Base-by-base conservation (phyloP, 2,888 invertebrate species). In the Eupelmus urozonus region DNA sequence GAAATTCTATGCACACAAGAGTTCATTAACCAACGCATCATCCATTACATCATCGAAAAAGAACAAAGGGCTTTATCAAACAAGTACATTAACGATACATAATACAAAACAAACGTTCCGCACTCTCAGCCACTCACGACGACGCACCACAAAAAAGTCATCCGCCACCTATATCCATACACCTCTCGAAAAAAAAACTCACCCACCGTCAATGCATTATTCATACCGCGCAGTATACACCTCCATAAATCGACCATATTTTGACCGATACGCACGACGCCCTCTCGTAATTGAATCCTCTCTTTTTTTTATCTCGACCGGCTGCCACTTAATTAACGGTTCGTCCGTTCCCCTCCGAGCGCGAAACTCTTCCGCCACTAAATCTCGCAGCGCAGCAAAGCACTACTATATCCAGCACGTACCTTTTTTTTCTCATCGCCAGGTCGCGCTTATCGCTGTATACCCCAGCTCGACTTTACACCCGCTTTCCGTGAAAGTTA, bases 401-500 rank as follows among this genome's bases (percentile, higher is more conserved):
- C 2, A 45, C 13, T 45, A 16, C 29, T 13, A 57, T 27, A 57
- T 13, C 7, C 5, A 57, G n/a, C 27, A n/a, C 45, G 16, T 7
- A 45, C 45, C 16, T 2, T 2, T 45, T 45, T 45, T 45, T 45
- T n/a, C 16, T 34, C 34, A 34, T 34, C 45, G 45, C 13, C 13
- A 45, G 55, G 63, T 25, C 60, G 34, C 51, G 29, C 7, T 16
- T 45, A 45, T 45, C 45, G 45, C 4, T 9, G 45, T 45, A 7
- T 45, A n/a, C 45, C 45, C 45, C 13, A 13, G 2, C 9, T 45
- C 13, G 4, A 13, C 13, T 16, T 45, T 7, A 9, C 45, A 2
- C 45, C 16, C 16, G 13, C 2, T 45, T 55, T 67, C 65, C 65
- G 72, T 67, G 77, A 77, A 77, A 77, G 77, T 77, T 42, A 3